Percentiles rank a stretch among this genome's conserved stretches.
phyloP scores from a whole-genome alignment of 2,888 invertebrate genomes.

The Quadroppia sp. region DNA sequence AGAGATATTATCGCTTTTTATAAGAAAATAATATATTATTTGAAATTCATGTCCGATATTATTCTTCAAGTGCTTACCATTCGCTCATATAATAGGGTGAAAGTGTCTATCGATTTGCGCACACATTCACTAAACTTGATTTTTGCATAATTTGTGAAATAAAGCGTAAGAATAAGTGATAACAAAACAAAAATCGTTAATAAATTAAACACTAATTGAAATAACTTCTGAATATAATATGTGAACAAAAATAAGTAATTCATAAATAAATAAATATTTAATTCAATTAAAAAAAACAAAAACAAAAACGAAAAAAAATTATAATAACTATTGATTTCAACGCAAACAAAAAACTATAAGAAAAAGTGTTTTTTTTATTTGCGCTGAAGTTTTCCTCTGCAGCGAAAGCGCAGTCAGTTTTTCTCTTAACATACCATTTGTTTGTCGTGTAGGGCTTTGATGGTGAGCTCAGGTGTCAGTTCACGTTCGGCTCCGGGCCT shows the following conservation, averaged over 20 bases:
- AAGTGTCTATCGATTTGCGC: not conserved
- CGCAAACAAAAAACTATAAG: too few species aligned
- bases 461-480: not conserved
- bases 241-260: too few species aligned
- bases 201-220: too few species aligned
- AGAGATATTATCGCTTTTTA: slow-evolving; percentile 17
- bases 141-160: not conserved
- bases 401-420: not conserved
- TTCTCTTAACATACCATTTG: not conserved
- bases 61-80: not conserved
- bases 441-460: not conserved
- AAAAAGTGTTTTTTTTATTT: too few species aligned
- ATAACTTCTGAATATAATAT: too few species aligned
- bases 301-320: too few species aligned
- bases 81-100: not conserved
- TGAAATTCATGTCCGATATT: not conserved
- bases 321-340: too few species aligned
- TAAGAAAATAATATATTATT: not conserved
- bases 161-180: not conserved
- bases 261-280: too few species aligned
- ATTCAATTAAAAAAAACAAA: too few species aligned
- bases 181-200: not conserved
- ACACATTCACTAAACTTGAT: not conserved
- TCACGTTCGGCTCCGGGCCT: slow-evolving; percentile 10
- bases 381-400: not conserved